Percentiles rank a stretch among this genome's conserved stretches.
phyloP scores from a whole-genome alignment of 2,797 vertebrate genomes.

The Sebastes vulpes region DNA sequence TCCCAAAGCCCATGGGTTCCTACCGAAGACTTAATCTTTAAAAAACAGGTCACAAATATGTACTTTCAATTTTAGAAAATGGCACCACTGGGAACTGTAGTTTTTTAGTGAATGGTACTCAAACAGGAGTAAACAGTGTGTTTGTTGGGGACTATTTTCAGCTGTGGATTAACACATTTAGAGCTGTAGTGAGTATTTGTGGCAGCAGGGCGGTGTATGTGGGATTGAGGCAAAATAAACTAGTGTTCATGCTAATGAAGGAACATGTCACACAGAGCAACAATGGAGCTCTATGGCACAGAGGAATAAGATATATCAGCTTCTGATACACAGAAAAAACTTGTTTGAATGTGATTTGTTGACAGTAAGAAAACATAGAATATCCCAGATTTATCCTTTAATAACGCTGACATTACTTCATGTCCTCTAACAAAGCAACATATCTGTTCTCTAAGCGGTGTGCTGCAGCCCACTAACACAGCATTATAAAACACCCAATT shows the following conservation, averaged over 20 bases:
- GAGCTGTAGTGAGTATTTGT: background rate
- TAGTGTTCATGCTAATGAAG: background rate
- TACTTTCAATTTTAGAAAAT: background rate
- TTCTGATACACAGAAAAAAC: background rate
- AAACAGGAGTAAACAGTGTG: background rate
- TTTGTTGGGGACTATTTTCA: background rate
- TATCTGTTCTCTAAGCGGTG: background rate
- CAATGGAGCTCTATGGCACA: background rate
- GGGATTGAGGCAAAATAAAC: too few species aligned
- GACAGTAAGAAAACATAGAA: background rate
- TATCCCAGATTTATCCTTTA: background rate
- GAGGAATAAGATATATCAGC: background rate
- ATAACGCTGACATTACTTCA: background rate
- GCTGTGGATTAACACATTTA: background rate
- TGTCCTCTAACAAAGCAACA: background rate
- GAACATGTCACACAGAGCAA: background rate
- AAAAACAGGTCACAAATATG: background rate
- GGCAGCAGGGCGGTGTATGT: background rate
- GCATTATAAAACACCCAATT: conserved; percentile 7
- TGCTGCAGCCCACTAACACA: background rate
- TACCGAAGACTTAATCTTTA: background rate
- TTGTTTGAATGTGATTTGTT: background rate
- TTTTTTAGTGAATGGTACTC: background rate
- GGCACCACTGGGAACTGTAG: background rate
- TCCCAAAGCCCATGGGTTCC: too few species aligned